Percentiles rank a stretch among this genome's conserved stretches.
phyloP scores from a whole-genome alignment of 2,888 invertebrate species.

The Thymelicus sylvestris region DNA sequence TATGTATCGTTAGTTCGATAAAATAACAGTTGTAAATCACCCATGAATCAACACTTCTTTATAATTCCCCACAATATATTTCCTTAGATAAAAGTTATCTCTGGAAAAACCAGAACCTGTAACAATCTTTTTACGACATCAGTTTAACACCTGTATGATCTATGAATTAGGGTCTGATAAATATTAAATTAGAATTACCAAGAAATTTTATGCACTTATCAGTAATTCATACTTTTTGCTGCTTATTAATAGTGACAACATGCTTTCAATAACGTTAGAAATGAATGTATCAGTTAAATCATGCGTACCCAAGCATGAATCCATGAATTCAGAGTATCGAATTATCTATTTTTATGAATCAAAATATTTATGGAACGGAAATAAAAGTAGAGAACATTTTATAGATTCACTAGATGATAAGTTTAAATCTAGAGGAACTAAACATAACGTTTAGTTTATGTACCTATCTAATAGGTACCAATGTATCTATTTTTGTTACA shows the following conservation, averaged over 20 bases:
- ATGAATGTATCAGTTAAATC: not conserved
- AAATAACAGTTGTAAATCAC: constrained; percentile 2
- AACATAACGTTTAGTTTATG: too few relatives aligned
- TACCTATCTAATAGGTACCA: too few relatives aligned
- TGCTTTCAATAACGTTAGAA: not conserved
- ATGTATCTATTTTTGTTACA: too few relatives aligned
- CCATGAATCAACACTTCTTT: not conserved
- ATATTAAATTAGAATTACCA: constrained; percentile 3
- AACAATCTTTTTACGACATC: not conserved
- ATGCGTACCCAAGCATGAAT: too few relatives aligned
- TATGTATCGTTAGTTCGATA: not conserved
- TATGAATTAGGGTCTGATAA: constrained; percentile 11
- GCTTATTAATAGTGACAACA: not conserved
- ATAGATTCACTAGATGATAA: too few relatives aligned
- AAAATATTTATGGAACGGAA: too few relatives aligned
- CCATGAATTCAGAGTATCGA: too few relatives aligned
- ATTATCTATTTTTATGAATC: too few relatives aligned
- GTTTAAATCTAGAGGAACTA: too few relatives aligned
- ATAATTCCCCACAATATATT: not conserved
- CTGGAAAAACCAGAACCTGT: constrained; percentile 17
- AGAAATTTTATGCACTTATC: not conserved
- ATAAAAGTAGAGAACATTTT: too few relatives aligned
- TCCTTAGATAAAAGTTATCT: constrained; percentile 11
- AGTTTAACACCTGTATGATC: constrained; percentile 3
- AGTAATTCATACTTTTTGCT: not conserved